Evolutionary conservation across 2,113 vertebrate genomes (phyloP), one percentile per base, ranked within the genome.

Genomic region (Misgurnus mizolepis): DNA sequence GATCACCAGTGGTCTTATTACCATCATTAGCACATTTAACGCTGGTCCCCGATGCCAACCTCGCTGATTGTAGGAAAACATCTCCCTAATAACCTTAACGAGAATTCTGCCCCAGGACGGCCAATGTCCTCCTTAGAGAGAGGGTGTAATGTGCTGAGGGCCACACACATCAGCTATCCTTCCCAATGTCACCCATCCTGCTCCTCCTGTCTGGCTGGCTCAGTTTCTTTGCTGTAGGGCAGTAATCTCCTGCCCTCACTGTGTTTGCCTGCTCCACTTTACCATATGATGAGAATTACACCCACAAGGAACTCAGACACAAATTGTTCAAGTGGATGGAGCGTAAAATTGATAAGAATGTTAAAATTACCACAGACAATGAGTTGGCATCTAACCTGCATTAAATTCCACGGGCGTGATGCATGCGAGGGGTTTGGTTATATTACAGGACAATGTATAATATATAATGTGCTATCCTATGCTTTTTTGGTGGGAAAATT

Each of bases 1-100:
- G 95, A 98, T 93, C 94, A 95, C 93, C 94, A 93, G 88, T 92
- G 92, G 94, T 93, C 91, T 94, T 93, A 94, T 94, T 93, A 95
- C 80, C 90, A 91, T 95, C 90, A 91, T 95, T 94, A 95, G 94
- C 94, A 92, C 94, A 91, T 95, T 97, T 96, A 96, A 92, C 88
- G 86, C 87, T 74, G 89, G 91, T 97, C 96, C 96, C 96, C 86
- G 88, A 92, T 93, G 96, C 94, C 93, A 94, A 89, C 85, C 84
- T 80, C 79, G 85, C 93, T 94, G 93, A 92, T 94, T 95, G 95
- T 94, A 91, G 87, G 87, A 94, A 94, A 95, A 94, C 94, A 92
- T 92, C 90, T 91, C 91, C 89, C 90, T 88, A 91, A 91, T 95
- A 96, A 96, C 96, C 93, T 94, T 93, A 94, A 93, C 90, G 90